phyloP scores from a whole-genome alignment of 2,888 invertebrate genomes.

The Tetragonisca angustula region DNA sequence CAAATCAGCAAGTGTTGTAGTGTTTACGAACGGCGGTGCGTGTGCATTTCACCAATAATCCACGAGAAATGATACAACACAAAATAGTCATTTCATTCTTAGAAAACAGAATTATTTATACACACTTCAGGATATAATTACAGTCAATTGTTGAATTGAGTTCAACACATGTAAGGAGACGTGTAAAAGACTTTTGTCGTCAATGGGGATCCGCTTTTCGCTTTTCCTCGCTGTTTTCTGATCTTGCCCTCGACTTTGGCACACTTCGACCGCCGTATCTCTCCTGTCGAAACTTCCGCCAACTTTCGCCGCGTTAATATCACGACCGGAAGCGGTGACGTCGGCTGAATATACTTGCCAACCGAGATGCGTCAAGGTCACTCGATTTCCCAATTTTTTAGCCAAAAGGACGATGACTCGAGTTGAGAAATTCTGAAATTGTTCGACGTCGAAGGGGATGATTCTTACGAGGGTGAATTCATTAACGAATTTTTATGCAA shows the following conservation, averaged over 20 bases:
- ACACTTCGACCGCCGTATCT: slow-evolving; percentile 72
- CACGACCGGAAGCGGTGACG: slow-evolving; percentile 17
- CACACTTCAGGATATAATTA: too few relatives aligned
- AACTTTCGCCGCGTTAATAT: slow-evolving; percentile 58
- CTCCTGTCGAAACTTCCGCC: slow-evolving; percentile 55
- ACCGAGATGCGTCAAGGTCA: slow-evolving; percentile 31
- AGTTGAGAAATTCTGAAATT: neutral
- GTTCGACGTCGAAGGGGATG: neutral
- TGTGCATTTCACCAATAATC: too few relatives aligned
- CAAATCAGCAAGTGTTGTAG: too few relatives aligned
- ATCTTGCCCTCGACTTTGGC: slow-evolving; percentile 77
- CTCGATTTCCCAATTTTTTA: neutral
- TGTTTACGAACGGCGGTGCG: too few relatives aligned
- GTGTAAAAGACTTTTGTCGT: neutral
- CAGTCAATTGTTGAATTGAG: too few relatives aligned
- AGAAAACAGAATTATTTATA: too few relatives aligned
- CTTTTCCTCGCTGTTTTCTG: slow-evolving; percentile 58
- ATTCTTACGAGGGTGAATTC: neutral
- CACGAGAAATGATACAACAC: too few relatives aligned
- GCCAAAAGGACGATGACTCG: neutral
- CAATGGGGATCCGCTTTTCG: slow-evolving; percentile 46
- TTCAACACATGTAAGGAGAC: too few relatives aligned
- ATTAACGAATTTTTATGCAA: neutral
- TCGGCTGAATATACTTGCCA: neutral
- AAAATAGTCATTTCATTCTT: too few relatives aligned